These are phyloP conservation scores for Drosophila lacicola DNA, from an alignment of 2,888 invertebrate species.

Conservation along the genomic window DNA sequence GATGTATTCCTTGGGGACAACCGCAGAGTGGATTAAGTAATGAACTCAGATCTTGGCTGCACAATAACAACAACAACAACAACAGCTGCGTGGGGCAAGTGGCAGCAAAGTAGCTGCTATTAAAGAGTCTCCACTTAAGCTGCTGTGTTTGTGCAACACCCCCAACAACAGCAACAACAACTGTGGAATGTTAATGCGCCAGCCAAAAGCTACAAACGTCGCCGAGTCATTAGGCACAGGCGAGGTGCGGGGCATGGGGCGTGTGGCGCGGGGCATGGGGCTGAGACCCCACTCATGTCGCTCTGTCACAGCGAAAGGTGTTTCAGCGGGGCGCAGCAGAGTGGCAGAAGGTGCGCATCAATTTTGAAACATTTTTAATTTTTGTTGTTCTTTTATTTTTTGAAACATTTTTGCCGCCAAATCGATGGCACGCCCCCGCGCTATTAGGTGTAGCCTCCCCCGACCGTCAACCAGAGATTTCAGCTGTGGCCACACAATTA, in stretches of 20 bases:
- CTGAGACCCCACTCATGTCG: conserved; percentile 43
- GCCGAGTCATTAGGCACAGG: conserved; percentile 64
- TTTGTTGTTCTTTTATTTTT: conserved; percentile 17
- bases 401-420: conserved; percentile 50
- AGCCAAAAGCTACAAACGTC: conserved; percentile 67
- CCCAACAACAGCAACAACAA: conserved; percentile 31
- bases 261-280: background rate
- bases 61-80: conserved; percentile 4
- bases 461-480: conserved; percentile 26
- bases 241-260: background rate
- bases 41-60: conserved; percentile 22
- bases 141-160: conserved; percentile 62
- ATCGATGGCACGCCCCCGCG: conserved; percentile 67
- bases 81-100: conserved; percentile 33
- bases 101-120: conserved; percentile 50
- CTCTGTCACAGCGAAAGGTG: conserved; percentile 51
- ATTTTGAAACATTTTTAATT: conserved; percentile 65
- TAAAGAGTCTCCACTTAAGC: conserved; percentile 60
- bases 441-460: conserved; percentile 28
- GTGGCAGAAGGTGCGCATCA: conserved; percentile 76
- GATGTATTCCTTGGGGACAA: conserved; percentile 39
- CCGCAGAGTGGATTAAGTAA: conserved; percentile 48
- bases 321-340: conserved; percentile 9
- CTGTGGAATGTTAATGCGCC: conserved; percentile 74
- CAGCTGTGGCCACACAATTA: conserved; percentile 78